Conservation (phyloP, 2,888 invertebrate species). For the Himalopsyche japonica region DNA sequence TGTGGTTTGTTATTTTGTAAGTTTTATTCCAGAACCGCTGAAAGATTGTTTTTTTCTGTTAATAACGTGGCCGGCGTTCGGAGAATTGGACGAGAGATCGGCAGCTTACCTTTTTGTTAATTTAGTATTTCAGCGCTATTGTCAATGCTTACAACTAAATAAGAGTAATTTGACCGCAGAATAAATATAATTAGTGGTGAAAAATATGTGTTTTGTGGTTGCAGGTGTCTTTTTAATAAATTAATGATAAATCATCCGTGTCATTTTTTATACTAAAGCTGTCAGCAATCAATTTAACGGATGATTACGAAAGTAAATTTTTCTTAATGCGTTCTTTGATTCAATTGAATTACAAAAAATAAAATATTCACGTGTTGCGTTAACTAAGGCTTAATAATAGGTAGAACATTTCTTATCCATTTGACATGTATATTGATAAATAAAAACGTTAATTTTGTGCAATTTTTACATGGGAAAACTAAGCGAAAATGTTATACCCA, state of each 20-base stretch:
- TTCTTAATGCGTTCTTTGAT: too few relatives aligned
- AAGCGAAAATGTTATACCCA: too few relatives aligned
- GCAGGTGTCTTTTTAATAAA: neutral
- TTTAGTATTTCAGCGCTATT: slow-evolving; percentile 4
- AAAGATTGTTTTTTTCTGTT: neutral
- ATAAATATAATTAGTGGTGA: neutral
- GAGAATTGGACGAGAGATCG: neutral
- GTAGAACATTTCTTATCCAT: too few relatives aligned
- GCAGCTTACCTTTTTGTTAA: neutral
- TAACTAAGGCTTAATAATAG: too few relatives aligned
- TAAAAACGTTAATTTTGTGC: too few relatives aligned
- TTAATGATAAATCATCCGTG: neutral
- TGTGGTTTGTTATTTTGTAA: neutral
- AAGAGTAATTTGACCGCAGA: neutral
- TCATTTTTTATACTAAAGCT: too few relatives aligned
- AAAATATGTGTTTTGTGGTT: neutral
- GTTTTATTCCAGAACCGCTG: neutral
- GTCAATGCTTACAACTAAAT: neutral
- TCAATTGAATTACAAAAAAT: too few relatives aligned
- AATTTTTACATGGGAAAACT: too few relatives aligned
- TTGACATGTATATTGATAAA: too few relatives aligned
- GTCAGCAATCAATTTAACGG: too few relatives aligned
- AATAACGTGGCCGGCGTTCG: neutral
- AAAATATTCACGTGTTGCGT: too few relatives aligned
- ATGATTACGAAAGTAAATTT: too few relatives aligned